phyloP scores from a whole-genome alignment of 1,140 invertebrate genomes.

The Penaeus chinensis region DNA sequence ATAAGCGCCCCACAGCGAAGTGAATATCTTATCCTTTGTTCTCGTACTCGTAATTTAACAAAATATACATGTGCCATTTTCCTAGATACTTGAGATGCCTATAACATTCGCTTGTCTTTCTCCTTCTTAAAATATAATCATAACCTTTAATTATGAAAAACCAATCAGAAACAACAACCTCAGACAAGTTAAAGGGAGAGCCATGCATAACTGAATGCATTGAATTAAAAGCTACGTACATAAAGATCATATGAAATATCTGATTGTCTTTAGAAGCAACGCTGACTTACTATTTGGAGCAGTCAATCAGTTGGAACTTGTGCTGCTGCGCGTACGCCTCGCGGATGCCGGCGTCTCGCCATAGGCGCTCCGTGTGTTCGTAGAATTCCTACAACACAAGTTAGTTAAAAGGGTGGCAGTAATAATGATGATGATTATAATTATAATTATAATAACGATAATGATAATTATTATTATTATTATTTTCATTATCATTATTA shows the following conservation, averaged over 20 bases:
- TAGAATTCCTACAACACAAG: conserved; percentile 76
- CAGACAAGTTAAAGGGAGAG: too few relatives aligned
- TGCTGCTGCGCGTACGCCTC: conserved; percentile 48
- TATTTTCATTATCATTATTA: too few relatives aligned
- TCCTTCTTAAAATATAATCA: too few relatives aligned
- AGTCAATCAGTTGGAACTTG: conserved; percentile 61
- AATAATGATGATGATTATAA: neutral
- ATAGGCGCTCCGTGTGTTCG: conserved; percentile 74
- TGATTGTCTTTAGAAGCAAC: neutral
- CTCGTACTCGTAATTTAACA: too few relatives aligned
- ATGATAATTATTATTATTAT: neutral
- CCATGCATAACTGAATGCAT: too few relatives aligned
- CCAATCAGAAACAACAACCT: too few relatives aligned
- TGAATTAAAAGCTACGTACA: too few relatives aligned
- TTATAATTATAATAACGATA: neutral
- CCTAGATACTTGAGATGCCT: too few relatives aligned
- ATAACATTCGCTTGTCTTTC: too few relatives aligned
- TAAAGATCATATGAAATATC: too few relatives aligned
- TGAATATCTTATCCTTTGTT: neutral
- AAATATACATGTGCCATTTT: too few relatives aligned
- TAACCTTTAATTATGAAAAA: too few relatives aligned
- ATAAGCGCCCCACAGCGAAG: neutral
- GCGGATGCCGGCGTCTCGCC: conserved; percentile 71
- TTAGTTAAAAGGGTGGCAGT: neutral
- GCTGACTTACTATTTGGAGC: conserved; percentile 61